phyloP scores from a whole-genome alignment of 2,797 vertebrate genomes.

The Sternarchorhynchus goeldii region DNA sequence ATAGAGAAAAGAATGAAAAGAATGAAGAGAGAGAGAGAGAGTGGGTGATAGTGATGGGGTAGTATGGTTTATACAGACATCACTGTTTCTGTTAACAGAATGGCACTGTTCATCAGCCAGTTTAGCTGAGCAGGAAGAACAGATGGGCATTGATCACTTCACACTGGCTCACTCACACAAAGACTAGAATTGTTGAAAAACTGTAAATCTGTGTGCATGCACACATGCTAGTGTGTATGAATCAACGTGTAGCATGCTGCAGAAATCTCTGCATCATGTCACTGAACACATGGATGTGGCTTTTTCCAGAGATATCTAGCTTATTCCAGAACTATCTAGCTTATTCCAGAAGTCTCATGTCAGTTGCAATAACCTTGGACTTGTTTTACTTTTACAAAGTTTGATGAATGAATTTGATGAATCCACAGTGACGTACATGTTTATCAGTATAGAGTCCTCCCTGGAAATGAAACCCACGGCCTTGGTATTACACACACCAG shows the following conservation, averaged over 20 bases:
- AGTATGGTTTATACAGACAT: slow-evolving; percentile 53
- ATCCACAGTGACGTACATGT: too few species aligned
- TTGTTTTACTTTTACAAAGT: too few species aligned
- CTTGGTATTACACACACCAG: too few species aligned
- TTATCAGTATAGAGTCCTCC: too few species aligned
- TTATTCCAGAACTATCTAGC: too few species aligned
- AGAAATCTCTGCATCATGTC: not conserved
- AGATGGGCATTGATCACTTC: slow-evolving; percentile 76
- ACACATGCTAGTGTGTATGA: slow-evolving; percentile 14
- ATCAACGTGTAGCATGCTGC: slow-evolving; percentile 33
- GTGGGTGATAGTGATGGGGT: slow-evolving; percentile 53
- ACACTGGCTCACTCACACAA: slow-evolving; percentile 67
- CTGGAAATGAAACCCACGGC: too few species aligned
- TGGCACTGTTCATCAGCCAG: slow-evolving; percentile 73
- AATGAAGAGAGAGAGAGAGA: slow-evolving; percentile 24
- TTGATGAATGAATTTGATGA: too few species aligned
- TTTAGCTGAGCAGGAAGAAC: slow-evolving; percentile 68
- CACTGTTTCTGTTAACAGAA: slow-evolving; percentile 73
- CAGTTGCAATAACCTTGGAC: too few species aligned
- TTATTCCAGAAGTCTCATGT: too few species aligned
- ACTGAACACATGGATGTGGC: not conserved
- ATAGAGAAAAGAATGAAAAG: slow-evolving; percentile 6
- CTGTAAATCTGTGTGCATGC: slow-evolving; percentile 52
- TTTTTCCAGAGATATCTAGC: not conserved
- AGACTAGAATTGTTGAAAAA: slow-evolving; percentile 68